A percentile compares a stretch with the other conserved stretches of the same genome.
These are phyloP conservation scores for Sarcophaga subvicina DNA, from an alignment of 2,888 invertebrate genomes.

Conservation along the genomic window DNA sequence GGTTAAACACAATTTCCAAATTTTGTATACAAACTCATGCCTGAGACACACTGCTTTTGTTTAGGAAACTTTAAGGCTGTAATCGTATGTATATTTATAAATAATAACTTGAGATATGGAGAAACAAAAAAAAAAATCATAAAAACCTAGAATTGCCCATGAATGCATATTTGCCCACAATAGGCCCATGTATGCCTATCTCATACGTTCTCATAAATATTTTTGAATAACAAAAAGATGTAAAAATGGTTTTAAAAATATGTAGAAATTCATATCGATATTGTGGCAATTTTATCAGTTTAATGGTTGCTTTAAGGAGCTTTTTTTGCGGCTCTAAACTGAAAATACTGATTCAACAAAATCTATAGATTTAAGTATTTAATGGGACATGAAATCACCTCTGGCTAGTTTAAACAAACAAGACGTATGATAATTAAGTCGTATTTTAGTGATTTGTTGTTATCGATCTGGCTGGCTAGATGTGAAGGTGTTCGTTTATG, in stretches of 20 bases:
- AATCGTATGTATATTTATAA: conserved; percentile 54
- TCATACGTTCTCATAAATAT: conserved; percentile 25
- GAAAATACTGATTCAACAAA: not conserved
- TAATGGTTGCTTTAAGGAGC: conserved; percentile 59
- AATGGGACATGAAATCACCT: conserved; percentile 27
- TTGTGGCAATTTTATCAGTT: conserved; percentile 62
- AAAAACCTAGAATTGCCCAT: conserved; percentile 12
- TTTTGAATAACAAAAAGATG: conserved; percentile 19
- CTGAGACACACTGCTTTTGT: not conserved
- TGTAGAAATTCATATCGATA: conserved; percentile 61
- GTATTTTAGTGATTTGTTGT: conserved; percentile 4
- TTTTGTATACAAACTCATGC: not conserved
- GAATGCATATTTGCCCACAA: conserved; percentile 3
- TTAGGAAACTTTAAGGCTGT: conserved; percentile 16
- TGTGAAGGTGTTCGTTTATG: not conserved
- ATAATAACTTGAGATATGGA: conserved; percentile 62
- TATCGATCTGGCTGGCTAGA: not conserved
- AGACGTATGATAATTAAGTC: conserved; percentile 55
- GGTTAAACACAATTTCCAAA: not conserved
- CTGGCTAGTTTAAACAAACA: conserved; percentile 20
- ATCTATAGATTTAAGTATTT: conserved; percentile 33
- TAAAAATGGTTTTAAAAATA: conserved; percentile 40
- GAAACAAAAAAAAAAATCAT: conserved; percentile 1
- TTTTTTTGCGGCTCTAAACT: not conserved
- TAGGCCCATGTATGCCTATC: not conserved